Evolutionary conservation across 2,113 vertebrate genomes (phyloP), one percentile per base, ranked within the genome.

Genomic region (Bettongia penicillata): DNA sequence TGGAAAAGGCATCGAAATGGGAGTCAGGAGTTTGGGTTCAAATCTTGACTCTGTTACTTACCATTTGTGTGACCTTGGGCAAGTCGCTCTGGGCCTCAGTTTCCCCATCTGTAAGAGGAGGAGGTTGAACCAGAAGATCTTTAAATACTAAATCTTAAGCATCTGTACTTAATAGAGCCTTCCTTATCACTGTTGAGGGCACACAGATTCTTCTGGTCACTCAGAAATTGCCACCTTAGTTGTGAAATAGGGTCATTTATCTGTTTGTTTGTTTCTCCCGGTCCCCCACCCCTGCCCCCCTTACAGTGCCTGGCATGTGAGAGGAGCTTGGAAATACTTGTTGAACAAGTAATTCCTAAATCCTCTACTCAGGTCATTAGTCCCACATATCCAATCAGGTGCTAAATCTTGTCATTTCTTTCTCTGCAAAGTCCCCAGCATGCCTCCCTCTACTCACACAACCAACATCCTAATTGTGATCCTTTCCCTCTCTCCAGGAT

Each of bases 41-140:
- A 89, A 16, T 37, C 90, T 91, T n/a, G 51, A 50, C 51, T 89
- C 91, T 28, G n/a, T 43, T 43, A 84, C 68, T 43, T 84, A 84
- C 8, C 19, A 22, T 50, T 47, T 0, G 0, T 37, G 84, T 7
- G 49, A 47, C 31, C 4, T 3, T 52, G 48, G 7, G 19, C 19
- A 48, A 68, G 26, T 31, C 24, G 57, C 48, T 90, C 49, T 8
- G 28, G 25, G 50, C 31, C 92, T 91, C 68, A 55, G 12, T 51
- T 94, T 93, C 91, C 49, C 94, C 25, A 89, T 26, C 49, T 4
- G 9, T 51, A n/a, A 89, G 68, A 51, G 22, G 2, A 28, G 93
- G 19, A 84, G 19, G n/a, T 43, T 84, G 68, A 37, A 43, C 19
- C 37, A 23, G 37, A 43, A 23, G 37, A 22, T 84, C 68, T 77